phyloP scores from a whole-genome alignment of 2,113 vertebrate genomes.

The Phainopepla nitens region DNA sequence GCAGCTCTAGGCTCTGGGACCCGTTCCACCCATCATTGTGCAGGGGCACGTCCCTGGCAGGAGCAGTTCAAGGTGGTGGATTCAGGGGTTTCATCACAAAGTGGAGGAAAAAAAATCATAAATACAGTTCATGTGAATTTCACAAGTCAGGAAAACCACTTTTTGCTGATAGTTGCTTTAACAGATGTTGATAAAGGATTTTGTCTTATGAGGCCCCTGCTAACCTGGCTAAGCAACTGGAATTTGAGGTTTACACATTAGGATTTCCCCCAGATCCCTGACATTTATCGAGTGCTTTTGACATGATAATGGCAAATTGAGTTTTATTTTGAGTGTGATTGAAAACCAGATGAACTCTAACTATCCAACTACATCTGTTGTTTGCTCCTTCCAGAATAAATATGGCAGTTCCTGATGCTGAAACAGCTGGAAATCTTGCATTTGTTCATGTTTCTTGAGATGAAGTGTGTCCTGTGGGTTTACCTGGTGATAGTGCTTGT shows the following conservation, averaged over 20 bases:
- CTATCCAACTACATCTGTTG: conserved; percentile 55
- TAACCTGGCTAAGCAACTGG: not conserved
- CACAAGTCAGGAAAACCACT: conserved; percentile 1
- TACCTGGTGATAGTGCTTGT: conserved; percentile 5
- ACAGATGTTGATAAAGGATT: conserved; percentile 6
- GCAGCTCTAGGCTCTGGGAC: accelerated
- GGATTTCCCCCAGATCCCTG: not conserved
- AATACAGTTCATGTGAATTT: conserved; percentile 5
- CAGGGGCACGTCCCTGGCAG: accelerated
- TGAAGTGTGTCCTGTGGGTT: conserved; percentile 9
- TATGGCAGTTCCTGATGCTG: conserved; percentile 51
- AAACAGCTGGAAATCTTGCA: conserved; percentile 65
- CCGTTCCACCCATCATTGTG: accelerated
- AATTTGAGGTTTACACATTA: not conserved
- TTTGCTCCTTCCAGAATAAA: conserved; percentile 66
- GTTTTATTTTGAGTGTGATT: conserved; percentile 30
- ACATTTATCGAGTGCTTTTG: not conserved
- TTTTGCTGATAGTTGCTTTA: conserved; percentile 34
- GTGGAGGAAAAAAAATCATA: not conserved
- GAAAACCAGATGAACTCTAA: conserved; percentile 52
- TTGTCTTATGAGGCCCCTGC: not conserved
- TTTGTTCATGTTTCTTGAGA: conserved; percentile 25
- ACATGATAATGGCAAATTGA: conserved; percentile 35
- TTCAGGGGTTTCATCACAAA: not conserved
- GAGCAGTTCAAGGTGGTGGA: not conserved